These are phyloP conservation scores for Fundulus diaphanus DNA, from an alignment of 2,797 vertebrate genomes.

Conservation along the genomic window DNA sequence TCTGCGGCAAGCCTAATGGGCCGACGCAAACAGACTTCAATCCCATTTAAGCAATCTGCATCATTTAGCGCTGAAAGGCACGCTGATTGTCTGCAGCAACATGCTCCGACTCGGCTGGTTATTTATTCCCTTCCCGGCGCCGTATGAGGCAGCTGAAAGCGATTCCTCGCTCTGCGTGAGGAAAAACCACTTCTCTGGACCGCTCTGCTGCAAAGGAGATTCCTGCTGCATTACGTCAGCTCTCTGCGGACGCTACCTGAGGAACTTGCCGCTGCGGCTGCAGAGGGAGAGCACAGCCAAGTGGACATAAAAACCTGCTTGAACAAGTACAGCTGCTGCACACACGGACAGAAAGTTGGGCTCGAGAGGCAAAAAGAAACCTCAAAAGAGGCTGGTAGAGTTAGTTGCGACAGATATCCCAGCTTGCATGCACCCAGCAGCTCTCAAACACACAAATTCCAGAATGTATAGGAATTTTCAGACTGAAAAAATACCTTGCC, in stretches of 20 bases:
- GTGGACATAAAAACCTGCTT: slow-evolving; percentile 15
- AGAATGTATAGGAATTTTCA: no score
- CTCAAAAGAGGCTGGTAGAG: not conserved
- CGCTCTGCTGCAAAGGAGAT: slow-evolving; percentile 71
- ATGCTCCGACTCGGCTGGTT: slow-evolving; percentile 54
- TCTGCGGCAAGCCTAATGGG: slow-evolving; percentile 66
- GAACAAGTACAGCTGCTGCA: not conserved
- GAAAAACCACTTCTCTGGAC: slow-evolving; percentile 5
- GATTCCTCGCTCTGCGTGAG: slow-evolving; percentile 65
- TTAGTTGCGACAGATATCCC: slow-evolving; percentile 3
- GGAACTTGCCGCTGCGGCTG: slow-evolving; percentile 47
- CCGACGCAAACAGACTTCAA: slow-evolving; percentile 64
- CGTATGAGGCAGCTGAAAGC: slow-evolving; percentile 75
- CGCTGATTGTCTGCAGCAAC: slow-evolving; percentile 42
- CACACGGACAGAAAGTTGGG: not conserved
- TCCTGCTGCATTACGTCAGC: slow-evolving; percentile 78
- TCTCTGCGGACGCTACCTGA: slow-evolving; percentile 69
- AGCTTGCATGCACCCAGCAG: not conserved
- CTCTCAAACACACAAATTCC: not conserved
- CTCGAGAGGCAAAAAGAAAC: slow-evolving; percentile 5
- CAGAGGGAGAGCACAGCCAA: slow-evolving; percentile 43
- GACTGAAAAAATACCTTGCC: not conserved
- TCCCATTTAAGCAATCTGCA: slow-evolving; percentile 66
- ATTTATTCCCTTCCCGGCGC: slow-evolving; percentile 35
- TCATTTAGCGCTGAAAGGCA: slow-evolving; percentile 44